Evolutionary conservation across 2,888 invertebrate genomes (phyloP), one percentile per base, ranked within the genome.

Genomic region (Drosophila rellima): DNA sequence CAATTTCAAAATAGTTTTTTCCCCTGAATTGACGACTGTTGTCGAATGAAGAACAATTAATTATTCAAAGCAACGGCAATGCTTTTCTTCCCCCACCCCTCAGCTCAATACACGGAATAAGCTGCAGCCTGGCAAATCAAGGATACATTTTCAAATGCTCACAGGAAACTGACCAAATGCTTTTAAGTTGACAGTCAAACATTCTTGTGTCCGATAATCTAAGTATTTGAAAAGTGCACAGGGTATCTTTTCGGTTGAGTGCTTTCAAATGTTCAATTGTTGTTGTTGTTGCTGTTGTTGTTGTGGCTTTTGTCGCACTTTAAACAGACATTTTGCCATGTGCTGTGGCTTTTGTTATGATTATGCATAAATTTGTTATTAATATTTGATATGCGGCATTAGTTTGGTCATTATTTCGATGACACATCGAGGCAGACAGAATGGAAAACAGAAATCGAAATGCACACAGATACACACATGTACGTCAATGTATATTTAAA

Each of bases 361-460:
- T 74, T 74, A 67, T 79, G 74, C 74, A 84, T 74, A 82, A 70
- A 77, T 79, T 74, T 64, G 60, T 61, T 74, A 77, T 84, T 68
- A 68, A 74, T 66, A 70, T 74, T 78, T 71, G 60, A 81, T 67
- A 65, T 51, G 65, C 39, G 69, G 63, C 61, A 76, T 75, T 73
- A 72, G 59, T 11, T 37, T 29, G 51, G 51, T 18, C 31, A 61
- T 61, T 62, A 42, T 42, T 52, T 15, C 29, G 29, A 23, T 39
- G 17, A 20, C 45, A 29, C 15, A n/a, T 15, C 18, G 10, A 45
- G n/a, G 17, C 17, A 17, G 15, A 60, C 31, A 17, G 33, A 33
- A 17, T 44, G 37, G 39, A 15, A 44, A 42, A 42, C 7, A 40
- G 39, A 55, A 52, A 33, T 44, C 20, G 39, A 66, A 40, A 40